Evolutionary conservation across 2,113 vertebrate species (phyloP), one percentile per base, ranked within the genome.

Genomic region (Eptatretus burgeri): DNA sequence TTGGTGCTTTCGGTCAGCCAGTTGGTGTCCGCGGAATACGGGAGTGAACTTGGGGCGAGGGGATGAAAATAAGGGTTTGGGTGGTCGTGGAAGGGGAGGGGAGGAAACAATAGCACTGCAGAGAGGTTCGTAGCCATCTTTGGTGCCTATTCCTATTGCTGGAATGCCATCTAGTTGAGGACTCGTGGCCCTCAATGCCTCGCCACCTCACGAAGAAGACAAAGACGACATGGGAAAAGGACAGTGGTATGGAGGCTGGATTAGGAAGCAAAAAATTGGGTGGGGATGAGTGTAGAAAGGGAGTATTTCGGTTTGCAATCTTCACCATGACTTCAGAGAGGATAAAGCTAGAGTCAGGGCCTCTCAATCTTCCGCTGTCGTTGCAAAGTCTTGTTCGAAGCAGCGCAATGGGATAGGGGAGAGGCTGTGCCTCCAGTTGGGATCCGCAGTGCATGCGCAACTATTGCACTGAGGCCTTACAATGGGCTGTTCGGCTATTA

Each of bases 391-490:
- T 20, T 17, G 56, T 20, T n/a, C 56, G 56, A 20, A 60, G 56
- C 56, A 11, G 56, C 56, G 56, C 20, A 20, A 20, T n/a, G 56
- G 56, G 56, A 60, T 20, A 20, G 56, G 10, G 56, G 10, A 20
- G 56, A n/a, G n/a, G 56, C 20, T 60, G 56, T n/a, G 56, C n/a
- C 56, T n/a, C n/a, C 56, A n/a, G 56, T 20, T 60, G 56, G n/a
- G 56, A 20, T 60, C n/a, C 56, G 56, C 56, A 20, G 56, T 17
- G 56, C 20, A 20, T 60, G 56, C 20, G 56, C 20, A 20, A 20
- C n/a, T 60, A 20, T n/a, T 20, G n/a, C n/a, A 20, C 56, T 11
- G 56, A 60, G 56, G 56, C n/a, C n/a, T 17, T 60, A 17, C 56
- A 17, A 60, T 17, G 56, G 56, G 56, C 56, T 60, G n/a, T 60